Conservation (phyloP, 2,888 invertebrate species). For the Helicoverpa assulta region DNA sequence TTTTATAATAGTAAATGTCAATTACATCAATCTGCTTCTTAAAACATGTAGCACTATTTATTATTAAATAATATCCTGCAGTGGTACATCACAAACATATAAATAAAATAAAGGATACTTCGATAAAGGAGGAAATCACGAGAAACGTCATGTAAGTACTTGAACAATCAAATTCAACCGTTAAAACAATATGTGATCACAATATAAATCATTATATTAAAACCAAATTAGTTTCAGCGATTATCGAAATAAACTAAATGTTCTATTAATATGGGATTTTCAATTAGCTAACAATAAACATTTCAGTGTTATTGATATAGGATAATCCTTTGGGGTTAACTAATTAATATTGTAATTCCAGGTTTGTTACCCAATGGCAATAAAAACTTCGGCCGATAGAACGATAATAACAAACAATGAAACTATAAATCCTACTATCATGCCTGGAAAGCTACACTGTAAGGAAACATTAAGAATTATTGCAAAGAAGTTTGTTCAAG, state of each 20-base stretch:
- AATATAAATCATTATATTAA: background rate
- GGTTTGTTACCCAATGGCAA: constrained; percentile 36
- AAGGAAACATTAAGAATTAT: constrained; percentile 20
- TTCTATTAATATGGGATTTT: background rate
- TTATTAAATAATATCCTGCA: constrained; percentile 6
- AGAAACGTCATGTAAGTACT: constrained; percentile 9
- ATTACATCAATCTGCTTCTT: constrained; percentile 38
- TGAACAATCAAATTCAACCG: background rate
- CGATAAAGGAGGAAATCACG: constrained; percentile 36
- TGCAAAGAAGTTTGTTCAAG: constrained; percentile 26
- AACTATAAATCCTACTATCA: constrained; percentile 1
- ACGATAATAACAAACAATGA: constrained; percentile 12
- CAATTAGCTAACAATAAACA: background rate
- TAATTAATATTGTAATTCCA: constrained; percentile 36
- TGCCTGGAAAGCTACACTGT: constrained; percentile 4
- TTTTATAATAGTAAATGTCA: constrained; percentile 14
- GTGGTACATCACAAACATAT: constrained; percentile 4
- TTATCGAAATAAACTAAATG: constrained; percentile 1
- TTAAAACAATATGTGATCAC: background rate
- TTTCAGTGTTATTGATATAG: constrained; percentile 8
- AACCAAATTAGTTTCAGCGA: background rate
- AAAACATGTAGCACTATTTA: constrained; percentile 2
- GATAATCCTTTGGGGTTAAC: constrained; percentile 10
- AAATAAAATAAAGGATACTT: background rate
- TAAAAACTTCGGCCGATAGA: constrained; percentile 9